Evolutionary conservation across 1,140 invertebrate genomes (phyloP), one percentile per base, ranked within the genome.

Genomic region (Drosophila rufa): DNA sequence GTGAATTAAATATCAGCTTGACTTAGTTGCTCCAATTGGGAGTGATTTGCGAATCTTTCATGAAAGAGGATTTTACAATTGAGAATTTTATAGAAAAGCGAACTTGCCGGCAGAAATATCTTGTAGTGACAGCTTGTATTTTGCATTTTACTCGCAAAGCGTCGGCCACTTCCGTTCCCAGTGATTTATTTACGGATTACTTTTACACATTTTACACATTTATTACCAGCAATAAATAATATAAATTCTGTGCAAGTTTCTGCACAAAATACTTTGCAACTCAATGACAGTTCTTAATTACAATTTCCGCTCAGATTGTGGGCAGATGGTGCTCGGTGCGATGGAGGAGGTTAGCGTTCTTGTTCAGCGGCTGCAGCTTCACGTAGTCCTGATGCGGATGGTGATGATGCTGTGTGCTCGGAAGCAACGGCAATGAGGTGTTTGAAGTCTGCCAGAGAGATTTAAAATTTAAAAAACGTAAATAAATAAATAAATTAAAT

Each of bases 291-390:
- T 62, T 59, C 50, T 43, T 77, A 56, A 45, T 38, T 53, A 48
- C 53, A 70, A 43, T 36, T 33, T 46, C 51, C 42, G 8, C 57
- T 80, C 66, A 92, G 55, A 92, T 92, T 45, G 92, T 92, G 62
- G 92, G 92, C 80, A 92, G 80, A 68, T 92, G 92, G 75, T 92
- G 92, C 71, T 92, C 92, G 46, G 90, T 92, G 70, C 92, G 86
- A 76, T 92, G 90, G 17, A 91, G 67, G 53, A 92, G 74, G 9
- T 80, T 79, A 22, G 71, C 69, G 67, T 92, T 92, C 67, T 92
- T 92, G 55, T 92, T 92, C 46, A 92, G 48, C n/a, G 92, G 90
- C 59, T 92, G 91, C 50, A 92, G 70, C 59, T 92, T 92, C 42
- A 67, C 80, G 47, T 83, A 91, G 22, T 92, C 92, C 77, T 91